Percentiles rank a stretch among this genome's conserved stretches.
Evolutionary conservation across 1,140 invertebrate genomes (phyloP).

Genomic region (Araneus ventricosus): DNA sequence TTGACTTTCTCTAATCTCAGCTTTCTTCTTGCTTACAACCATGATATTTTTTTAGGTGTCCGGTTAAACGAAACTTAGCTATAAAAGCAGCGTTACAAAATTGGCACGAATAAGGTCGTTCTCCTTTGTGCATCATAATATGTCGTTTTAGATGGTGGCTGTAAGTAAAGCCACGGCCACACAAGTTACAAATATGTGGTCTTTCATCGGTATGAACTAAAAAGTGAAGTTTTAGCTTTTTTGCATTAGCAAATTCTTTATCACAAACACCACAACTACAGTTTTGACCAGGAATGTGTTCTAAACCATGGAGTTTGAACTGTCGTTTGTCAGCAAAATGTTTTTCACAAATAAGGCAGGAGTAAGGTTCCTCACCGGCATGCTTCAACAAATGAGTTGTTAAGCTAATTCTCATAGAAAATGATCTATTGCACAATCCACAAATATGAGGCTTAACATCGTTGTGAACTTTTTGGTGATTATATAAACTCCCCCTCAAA

Average conservation of each 20-base stretch:
- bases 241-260: background rate
- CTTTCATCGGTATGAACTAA: constrained; percentile 4
- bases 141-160: background rate
- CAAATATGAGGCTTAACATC: background rate
- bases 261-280: background rate
- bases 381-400: background rate
- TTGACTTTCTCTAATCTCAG: too few species aligned
- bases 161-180: background rate
- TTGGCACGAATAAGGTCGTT: background rate
- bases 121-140: background rate
- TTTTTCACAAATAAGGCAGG: background rate
- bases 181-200: constrained; percentile 22
- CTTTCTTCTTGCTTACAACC: background rate
- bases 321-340: background rate
- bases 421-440: background rate
- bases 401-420: background rate
- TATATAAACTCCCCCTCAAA: background rate
- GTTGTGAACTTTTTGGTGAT: background rate
- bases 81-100: background rate
- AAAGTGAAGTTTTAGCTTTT: background rate
- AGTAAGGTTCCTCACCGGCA: background rate
- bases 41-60: background rate
- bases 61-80: background rate
- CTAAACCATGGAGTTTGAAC: background rate
- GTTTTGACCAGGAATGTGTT: background rate